Evolutionary conservation across 2,113 vertebrate species (phyloP), one percentile per base, ranked within the genome.

Genomic region (Clupea harengus): DNA sequence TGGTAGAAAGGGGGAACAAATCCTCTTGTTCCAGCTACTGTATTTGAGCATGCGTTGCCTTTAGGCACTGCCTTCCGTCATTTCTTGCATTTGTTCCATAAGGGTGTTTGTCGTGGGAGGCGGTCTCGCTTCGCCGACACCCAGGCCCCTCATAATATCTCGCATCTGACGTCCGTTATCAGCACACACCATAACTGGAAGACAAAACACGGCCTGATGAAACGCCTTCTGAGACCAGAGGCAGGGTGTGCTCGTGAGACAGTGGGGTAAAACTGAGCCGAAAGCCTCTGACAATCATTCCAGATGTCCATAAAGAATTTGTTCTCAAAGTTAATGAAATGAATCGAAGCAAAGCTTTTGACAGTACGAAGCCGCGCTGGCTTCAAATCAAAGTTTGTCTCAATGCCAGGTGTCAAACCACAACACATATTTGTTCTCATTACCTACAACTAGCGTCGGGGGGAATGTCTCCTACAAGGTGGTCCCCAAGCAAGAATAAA

Each of bases 91-190:
- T 78, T 32, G 39, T 78, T 78, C 72, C 72, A 78, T 78, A 11
- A 78, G 72, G 72, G 72, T 39, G 72, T 15, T 78, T 78, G 72
- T 13, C 15, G 28, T 32, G 72, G 72, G 72, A 78, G 28, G 39
- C 72, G 25, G 11, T 32, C 25, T 72, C 28, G 72, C 72, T 15
- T 39, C 11, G 5, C 11, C 13, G 72, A 78, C 32, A 13, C 72
- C 6, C 28, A 13, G 28, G 72, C 28, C 72, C 32, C 32, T 78
- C 15, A 32, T 78, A 78, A 32, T 78, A 78, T 78, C 72, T 78
- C 72, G 28, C 32, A 78, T 78, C 72, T 78, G 72, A 78, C 25
- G 72, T 78, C 72, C 72, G 39, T 78, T 32, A 78, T 78, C 72
- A 44, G 72, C 72, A 78, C 13, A 32, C 72, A 78, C 72, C 32